Percentiles rank a stretch among this genome's conserved stretches.
Conservation (phyloP, 2,888 invertebrate species). For the Himalopsyche japonica region DNA sequence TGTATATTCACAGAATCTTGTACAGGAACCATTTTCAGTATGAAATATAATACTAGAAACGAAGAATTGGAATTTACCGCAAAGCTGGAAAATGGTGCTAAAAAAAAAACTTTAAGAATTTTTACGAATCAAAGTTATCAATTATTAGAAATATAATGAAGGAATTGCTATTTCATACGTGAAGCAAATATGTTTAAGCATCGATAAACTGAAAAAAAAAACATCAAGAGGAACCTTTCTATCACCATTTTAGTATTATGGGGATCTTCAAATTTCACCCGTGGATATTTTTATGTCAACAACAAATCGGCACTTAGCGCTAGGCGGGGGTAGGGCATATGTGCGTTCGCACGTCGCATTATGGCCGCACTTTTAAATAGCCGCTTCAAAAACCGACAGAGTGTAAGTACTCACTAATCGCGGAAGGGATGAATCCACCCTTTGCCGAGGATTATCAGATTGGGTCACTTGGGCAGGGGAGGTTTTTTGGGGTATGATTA, state of each 20-base stretch:
- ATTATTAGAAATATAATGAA: no score
- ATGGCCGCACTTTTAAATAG: conserved; percentile 36
- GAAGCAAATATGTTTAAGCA: no score
- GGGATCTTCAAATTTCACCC: neutral
- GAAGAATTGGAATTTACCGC: no score
- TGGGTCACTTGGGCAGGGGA: neutral
- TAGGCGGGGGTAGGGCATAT: conserved; percentile 8
- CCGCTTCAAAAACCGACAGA: conserved; percentile 36
- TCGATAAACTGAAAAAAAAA: no score
- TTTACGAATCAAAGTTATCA: no score
- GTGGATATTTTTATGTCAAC: conserved; percentile 13
- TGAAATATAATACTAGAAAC: no score
- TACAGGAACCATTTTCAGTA: no score
- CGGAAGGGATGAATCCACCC: conserved; percentile 1
- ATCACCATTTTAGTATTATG: neutral
- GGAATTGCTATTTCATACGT: no score
- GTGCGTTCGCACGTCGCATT: conserved; percentile 36
- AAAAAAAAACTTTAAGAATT: no score
- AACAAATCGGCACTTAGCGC: conserved; percentile 2
- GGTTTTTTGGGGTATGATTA: neutral
- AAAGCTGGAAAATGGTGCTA: no score
- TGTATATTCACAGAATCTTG: no score
- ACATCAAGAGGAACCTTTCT: no score
- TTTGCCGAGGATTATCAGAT: neutral
- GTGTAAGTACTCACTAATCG: conserved; percentile 33